Conservation (phyloP, 1,140 invertebrate genomes). For the Charaxes varanes region DNA sequence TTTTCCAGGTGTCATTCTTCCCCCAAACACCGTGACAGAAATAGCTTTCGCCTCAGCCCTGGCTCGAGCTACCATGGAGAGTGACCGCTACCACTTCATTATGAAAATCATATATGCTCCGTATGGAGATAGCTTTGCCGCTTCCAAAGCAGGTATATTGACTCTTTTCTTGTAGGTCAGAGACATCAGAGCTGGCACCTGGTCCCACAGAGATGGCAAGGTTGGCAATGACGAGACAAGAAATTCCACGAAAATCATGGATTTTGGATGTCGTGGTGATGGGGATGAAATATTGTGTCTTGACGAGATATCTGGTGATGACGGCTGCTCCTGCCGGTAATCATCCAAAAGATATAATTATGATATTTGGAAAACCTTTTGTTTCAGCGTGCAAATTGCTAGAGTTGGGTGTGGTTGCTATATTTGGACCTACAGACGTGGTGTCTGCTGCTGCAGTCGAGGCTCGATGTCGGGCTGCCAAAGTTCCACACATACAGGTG, state of each 20-base stretch:
- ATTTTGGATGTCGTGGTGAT: no score
- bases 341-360: no score
- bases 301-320: no score
- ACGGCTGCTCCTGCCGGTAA: no score
- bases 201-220: no score
- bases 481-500: conserved; percentile 58
- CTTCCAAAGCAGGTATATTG: conserved; percentile 58
- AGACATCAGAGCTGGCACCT: no score
- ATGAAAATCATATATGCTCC: conserved; percentile 44
- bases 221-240: no score
- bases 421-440: conserved; percentile 52
- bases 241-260: no score
- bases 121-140: conserved; percentile 54
- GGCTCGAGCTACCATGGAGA: conserved; percentile 51
- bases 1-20: conserved; percentile 48
- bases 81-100: conserved; percentile 42
- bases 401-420: conserved; percentile 60
- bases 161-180: no score
- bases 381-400: no score
- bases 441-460: conserved; percentile 46
- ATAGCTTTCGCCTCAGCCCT: conserved; percentile 55
- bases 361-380: no score
- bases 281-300: no score
- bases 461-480: conserved; percentile 39
- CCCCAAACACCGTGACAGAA: conserved; percentile 51